phyloP scores from a whole-genome alignment of 2,113 vertebrate species.

The Dicentrarchus labrax region DNA sequence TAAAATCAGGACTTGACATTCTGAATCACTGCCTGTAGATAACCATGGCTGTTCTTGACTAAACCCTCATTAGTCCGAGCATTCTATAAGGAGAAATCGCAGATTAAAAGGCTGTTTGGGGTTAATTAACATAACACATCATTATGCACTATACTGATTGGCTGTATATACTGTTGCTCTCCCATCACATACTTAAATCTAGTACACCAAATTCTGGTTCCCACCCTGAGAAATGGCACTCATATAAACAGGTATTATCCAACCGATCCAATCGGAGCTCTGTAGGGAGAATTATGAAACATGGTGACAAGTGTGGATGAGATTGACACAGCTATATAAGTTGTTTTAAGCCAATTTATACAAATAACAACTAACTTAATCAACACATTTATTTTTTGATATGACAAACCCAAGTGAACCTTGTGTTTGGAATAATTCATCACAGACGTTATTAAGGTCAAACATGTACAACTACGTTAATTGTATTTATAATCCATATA shows the following conservation, averaged over 20 bases:
- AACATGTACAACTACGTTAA: neutral
- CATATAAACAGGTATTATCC: neutral
- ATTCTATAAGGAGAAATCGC: too few relatives aligned
- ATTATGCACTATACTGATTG: neutral
- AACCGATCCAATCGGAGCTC: neutral
- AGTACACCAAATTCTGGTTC: neutral
- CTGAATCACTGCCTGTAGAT: too few relatives aligned
- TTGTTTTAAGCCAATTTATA: too few relatives aligned
- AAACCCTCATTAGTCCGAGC: too few relatives aligned
- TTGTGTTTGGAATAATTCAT: too few relatives aligned
- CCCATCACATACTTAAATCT: neutral
- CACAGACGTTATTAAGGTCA: neutral
- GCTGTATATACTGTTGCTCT: neutral
- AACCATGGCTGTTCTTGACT: too few relatives aligned
- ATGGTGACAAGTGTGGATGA: neutral
- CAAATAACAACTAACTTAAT: neutral
- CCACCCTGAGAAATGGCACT: too few relatives aligned
- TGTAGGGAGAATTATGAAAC: too few relatives aligned
- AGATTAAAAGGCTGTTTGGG: neutral
- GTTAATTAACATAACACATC: neutral
- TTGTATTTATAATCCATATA: neutral
- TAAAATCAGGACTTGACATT: too few relatives aligned
- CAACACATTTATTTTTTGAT: too few relatives aligned
- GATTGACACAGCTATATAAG: too few relatives aligned
- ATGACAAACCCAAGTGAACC: too few relatives aligned